Base-by-base conservation (phyloP, 2,888 invertebrate genomes). In the Agrotis exclamationis region DNA sequence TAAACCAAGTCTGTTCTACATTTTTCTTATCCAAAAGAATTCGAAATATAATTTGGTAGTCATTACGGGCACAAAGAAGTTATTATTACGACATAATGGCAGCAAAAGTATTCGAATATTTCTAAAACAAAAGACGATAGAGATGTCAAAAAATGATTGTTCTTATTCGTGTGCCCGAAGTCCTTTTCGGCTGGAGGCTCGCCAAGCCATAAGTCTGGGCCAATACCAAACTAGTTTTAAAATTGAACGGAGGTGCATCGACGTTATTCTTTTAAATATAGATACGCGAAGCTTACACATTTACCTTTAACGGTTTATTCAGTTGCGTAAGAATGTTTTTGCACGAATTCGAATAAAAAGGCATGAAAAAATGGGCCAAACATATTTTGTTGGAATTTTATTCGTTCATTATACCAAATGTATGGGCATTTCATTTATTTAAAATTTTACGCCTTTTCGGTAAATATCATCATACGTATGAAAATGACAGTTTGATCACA, bases 181-280 rank as follows among this genome's bases (percentile, higher is more conserved):
- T 70, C 71, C 53, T 79, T 85, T 80, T 69, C 47, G 57, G 64
- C 84, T 90, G 90, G 90, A 89, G 80, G 44, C 73, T 44, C 33
- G 90, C 91, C 91, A 91, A 90, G 80, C 82, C 74, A 75, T 90
- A 88, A 86, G 82, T 88, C 86, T 84, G 71, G 73, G 80, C 84
- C 85, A 85, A 86, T 87, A 87, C 79, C 78, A 79, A 83, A 79
- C 78, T 78, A 79, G 83, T 87, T 90, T 89, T 84, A 83, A 88
- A 88, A 87, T 88, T 84, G 76, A 84, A 84, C 85, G 65, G 56
- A 74, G 71, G 60, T 74, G 74, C 73, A 82, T 74, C 70, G 64
- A 47, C 60, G 47, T 54, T 67, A 69, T 67, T 60, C 62, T 65
- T 63, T 48, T 59, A 73, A 73, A 70, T 69, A 58, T 54, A 65